Evolutionary conservation across 2,797 vertebrate genomes (phyloP).

Genomic region (Gobionotothen gibberifrons): DNA sequence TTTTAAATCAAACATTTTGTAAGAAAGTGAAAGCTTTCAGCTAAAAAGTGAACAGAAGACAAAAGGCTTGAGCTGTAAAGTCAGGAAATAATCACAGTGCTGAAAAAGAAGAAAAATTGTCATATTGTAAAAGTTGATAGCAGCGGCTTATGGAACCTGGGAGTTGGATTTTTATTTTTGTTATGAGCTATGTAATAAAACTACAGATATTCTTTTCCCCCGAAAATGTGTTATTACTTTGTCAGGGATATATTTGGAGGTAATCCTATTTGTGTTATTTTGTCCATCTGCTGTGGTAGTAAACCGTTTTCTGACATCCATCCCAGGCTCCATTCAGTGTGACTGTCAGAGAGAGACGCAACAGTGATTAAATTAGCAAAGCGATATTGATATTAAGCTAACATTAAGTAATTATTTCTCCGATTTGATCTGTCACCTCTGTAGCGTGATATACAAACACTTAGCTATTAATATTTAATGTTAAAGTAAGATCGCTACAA

Average conservation of each 20-base stretch:
- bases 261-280: background rate
- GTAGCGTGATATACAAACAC: background rate
- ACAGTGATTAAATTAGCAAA: background rate
- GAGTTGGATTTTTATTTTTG: background rate
- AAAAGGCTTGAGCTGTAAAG: background rate
- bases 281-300: background rate
- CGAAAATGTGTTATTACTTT: background rate
- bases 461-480: background rate
- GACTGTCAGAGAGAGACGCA: slow-evolving; percentile 9
- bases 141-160: slow-evolving; percentile 26
- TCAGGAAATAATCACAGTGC: slow-evolving; percentile 11
- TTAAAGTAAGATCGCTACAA: too few relatives aligned
- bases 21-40: background rate
- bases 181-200: background rate
- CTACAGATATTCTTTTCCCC: background rate
- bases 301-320: slow-evolving; percentile 3
- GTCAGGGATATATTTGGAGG: background rate
- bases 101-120: background rate
- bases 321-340: slow-evolving; percentile 42
- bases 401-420: background rate
- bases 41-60: background rate
- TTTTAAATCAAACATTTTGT: background rate
- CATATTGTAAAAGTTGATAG: background rate
- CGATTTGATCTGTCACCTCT: background rate
- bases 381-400: slow-evolving; percentile 2